These are phyloP conservation scores for Nephila pilipes DNA, from an alignment of 1,140 invertebrate species.

Conservation along the genomic window DNA sequence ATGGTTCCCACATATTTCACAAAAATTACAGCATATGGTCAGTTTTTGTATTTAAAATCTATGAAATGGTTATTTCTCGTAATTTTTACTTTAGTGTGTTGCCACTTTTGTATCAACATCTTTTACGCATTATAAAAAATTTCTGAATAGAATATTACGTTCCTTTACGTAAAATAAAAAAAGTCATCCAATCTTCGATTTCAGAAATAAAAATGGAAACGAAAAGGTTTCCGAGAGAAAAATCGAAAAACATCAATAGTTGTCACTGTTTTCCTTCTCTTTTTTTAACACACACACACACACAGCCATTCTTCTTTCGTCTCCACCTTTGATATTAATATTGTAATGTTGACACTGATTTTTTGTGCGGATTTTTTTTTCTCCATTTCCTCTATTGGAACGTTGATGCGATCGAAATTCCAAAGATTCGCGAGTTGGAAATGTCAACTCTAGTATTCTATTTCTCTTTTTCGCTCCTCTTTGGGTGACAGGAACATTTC, in stretches of 20 bases:
- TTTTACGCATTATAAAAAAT: no score
- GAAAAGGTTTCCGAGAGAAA: background rate
- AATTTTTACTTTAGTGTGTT: no score
- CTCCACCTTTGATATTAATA: conserved; percentile 35
- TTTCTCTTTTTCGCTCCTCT: background rate
- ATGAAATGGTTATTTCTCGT: no score
- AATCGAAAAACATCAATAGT: background rate
- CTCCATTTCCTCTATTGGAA: background rate
- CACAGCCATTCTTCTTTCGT: background rate
- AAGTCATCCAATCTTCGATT: background rate
- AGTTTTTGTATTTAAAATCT: no score
- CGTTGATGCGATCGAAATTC: background rate
- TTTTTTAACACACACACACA: background rate
- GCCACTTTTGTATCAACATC: no score
- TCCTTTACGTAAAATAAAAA: no score
- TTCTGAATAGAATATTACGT: no score
- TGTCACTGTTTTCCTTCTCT: background rate
- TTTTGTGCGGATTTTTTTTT: background rate
- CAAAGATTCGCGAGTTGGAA: conserved; percentile 12
- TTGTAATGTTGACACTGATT: conserved; percentile 14
- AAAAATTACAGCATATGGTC: no score
- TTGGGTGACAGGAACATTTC: conserved; percentile 6
- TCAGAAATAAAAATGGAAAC: background rate
- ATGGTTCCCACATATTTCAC: no score
- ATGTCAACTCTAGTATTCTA: background rate